phyloP scores from a whole-genome alignment of 2,113 vertebrate genomes.

The Corythornis madagascariensis region DNA sequence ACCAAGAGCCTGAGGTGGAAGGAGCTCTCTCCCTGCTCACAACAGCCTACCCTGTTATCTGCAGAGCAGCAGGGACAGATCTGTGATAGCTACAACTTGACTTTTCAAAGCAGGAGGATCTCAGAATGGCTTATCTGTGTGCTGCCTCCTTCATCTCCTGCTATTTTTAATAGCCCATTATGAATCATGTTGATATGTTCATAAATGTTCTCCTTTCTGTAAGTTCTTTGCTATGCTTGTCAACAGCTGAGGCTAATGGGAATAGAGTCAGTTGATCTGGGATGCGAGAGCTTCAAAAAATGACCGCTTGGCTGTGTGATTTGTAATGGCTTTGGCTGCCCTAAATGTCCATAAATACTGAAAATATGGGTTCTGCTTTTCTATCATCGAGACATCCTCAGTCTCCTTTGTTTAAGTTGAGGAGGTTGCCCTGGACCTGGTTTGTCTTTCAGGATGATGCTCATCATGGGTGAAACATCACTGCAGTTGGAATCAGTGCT shows the following conservation, averaged over 20 bases:
- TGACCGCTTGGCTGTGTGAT: not conserved
- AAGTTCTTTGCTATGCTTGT: conserved; percentile 7
- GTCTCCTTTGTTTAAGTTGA: not conserved
- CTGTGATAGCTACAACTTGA: conserved; percentile 36
- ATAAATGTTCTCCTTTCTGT: conserved; percentile 52
- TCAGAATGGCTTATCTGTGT: conserved; percentile 30
- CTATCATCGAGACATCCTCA: not conserved
- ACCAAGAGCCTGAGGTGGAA: conserved; percentile 5
- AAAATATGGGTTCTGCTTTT: not conserved
- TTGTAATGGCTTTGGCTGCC: not conserved
- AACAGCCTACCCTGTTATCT: conserved; percentile 23
- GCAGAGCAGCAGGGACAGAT: conserved; percentile 13
- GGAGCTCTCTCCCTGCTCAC: not conserved
- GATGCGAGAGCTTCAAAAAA: not conserved
- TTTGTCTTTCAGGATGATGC: not conserved
- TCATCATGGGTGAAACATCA: not conserved
- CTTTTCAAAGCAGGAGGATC: conserved; percentile 23
- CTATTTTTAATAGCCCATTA: conserved; percentile 45
- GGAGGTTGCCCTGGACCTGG: not conserved
- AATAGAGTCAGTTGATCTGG: not conserved
- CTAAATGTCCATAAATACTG: not conserved
- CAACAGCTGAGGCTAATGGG: conserved; percentile 5
- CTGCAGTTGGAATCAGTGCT: not conserved
- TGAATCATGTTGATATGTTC: conserved; percentile 53
- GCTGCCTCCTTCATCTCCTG: conserved; percentile 33